Conservation (phyloP, 1,140 invertebrate genomes). For the Drosophila bocqueti region DNA sequence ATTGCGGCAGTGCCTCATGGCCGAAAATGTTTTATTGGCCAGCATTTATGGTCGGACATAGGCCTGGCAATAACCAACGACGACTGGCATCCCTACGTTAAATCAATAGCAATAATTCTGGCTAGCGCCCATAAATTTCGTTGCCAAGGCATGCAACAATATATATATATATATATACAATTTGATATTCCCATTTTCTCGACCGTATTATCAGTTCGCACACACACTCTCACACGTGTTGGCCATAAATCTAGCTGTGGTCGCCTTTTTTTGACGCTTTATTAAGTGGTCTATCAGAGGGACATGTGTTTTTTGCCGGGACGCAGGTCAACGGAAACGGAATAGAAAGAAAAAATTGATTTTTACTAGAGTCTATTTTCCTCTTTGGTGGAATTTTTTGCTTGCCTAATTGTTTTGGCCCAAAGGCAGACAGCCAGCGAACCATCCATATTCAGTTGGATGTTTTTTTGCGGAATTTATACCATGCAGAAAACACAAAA, state of each 20-base stretch:
- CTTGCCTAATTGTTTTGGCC: slow-evolving; percentile 34
- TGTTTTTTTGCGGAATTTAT: slow-evolving; percentile 42
- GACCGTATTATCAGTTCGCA: slow-evolving; percentile 32
- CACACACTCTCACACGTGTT: slow-evolving; percentile 44
- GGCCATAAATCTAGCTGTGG: slow-evolving; percentile 59
- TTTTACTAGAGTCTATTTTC: slow-evolving; percentile 7
- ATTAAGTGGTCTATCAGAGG: slow-evolving; percentile 57
- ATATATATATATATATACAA: slow-evolving; percentile 22
- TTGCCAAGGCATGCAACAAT: slow-evolving; percentile 32
- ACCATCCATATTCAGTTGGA: slow-evolving; percentile 11
- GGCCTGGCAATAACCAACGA: slow-evolving; percentile 21
- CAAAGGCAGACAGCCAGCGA: slow-evolving; percentile 10
- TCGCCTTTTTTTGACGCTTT: slow-evolving; percentile 51
- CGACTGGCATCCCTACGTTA: slow-evolving; percentile 27
- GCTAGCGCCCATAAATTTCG: slow-evolving; percentile 56
- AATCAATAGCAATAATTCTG: slow-evolving; percentile 79
- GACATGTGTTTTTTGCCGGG: slow-evolving; percentile 38
- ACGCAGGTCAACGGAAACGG: slow-evolving; percentile 2
- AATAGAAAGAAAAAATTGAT: slow-evolving; percentile 6
- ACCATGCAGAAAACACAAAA: slow-evolving; percentile 3
- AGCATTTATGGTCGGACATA: slow-evolving; percentile 51
- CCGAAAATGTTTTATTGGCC: slow-evolving; percentile 38
- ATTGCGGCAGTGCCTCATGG: slow-evolving; percentile 6
- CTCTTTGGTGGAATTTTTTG: slow-evolving; percentile 21
- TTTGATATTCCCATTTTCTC: slow-evolving; percentile 40